Conservation (phyloP, 1,140 invertebrate species). For the Ceratitis capitata region DNA sequence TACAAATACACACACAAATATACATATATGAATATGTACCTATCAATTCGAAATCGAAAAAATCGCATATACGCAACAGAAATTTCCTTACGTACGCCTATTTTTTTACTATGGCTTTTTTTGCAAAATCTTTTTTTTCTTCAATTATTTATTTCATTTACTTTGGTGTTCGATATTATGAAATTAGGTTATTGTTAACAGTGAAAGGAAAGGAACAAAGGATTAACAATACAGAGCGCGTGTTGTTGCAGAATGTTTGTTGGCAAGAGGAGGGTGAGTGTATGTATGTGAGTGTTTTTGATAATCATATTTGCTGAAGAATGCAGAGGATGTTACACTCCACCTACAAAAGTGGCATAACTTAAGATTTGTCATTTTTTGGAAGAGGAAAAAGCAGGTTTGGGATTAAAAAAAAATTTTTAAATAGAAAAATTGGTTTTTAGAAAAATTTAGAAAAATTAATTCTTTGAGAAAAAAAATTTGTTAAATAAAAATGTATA, state of each 20-base stretch:
- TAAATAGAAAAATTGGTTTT: too few relatives aligned
- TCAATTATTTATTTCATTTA: not conserved
- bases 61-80: not conserved
- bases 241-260: not conserved
- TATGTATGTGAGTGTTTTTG: not conserved
- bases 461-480: too few relatives aligned
- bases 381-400: not conserved
- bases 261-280: not conserved
- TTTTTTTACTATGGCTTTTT: not conserved
- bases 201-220: not conserved
- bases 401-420: too few relatives aligned
- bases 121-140: not conserved
- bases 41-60: not conserved
- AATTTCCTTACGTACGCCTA: not conserved
- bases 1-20: too few relatives aligned
- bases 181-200: slow-evolving; percentile 9
- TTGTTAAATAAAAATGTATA: too few relatives aligned
- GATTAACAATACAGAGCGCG: not conserved
- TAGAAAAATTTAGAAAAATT: too few relatives aligned
- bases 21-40: too few relatives aligned
- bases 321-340: too few relatives aligned
- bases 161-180: not conserved
- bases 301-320: not conserved
- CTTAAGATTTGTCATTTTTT: too few relatives aligned
- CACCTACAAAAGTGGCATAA: not conserved